Evolutionary conservation across 2,113 vertebrate species (phyloP).

Genomic region (Gadus chalcogrammus): DNA sequence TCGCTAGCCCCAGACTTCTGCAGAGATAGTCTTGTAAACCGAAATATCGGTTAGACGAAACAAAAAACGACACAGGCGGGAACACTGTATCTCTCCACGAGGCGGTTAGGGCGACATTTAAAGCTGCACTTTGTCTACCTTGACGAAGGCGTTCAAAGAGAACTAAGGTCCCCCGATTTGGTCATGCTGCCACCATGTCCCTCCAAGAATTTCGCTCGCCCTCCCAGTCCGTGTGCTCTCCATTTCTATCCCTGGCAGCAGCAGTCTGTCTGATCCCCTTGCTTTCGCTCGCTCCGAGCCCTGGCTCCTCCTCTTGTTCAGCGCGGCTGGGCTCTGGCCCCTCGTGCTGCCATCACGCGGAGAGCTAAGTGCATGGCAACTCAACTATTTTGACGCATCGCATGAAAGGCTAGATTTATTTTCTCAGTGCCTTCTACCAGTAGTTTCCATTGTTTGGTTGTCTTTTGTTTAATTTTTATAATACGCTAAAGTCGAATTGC

Average conservation of each 20-base stretch:
- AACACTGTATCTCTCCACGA: conserved; percentile 24
- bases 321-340: conserved; percentile 26
- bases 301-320: conserved; percentile 51
- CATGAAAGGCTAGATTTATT: not conserved
- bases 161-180: conserved; percentile 27
- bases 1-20: conserved; percentile 56
- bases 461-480: too few species aligned
- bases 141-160: conserved; percentile 9
- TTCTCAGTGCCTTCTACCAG: too few species aligned
- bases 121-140: not conserved
- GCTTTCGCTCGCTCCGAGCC: conserved; percentile 31
- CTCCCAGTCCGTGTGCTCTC: conserved; percentile 57
- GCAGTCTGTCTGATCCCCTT: conserved; percentile 38
- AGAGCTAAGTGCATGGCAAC: conserved; percentile 21
- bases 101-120: conserved; percentile 28
- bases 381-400: conserved; percentile 20
- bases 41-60: conserved; percentile 34
- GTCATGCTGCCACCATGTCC: conserved; percentile 52
- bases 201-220: conserved; percentile 37
- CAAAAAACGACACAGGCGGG: conserved; percentile 30
- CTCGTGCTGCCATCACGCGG: conserved; percentile 56
- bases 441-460: too few species aligned
- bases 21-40: conserved; percentile 36
- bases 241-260: conserved; percentile 52
- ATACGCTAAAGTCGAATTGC: too few species aligned